These are phyloP conservation scores for Trichogramma pretiosum DNA, from an alignment of 1,140 invertebrate species.

Conservation along the genomic window DNA sequence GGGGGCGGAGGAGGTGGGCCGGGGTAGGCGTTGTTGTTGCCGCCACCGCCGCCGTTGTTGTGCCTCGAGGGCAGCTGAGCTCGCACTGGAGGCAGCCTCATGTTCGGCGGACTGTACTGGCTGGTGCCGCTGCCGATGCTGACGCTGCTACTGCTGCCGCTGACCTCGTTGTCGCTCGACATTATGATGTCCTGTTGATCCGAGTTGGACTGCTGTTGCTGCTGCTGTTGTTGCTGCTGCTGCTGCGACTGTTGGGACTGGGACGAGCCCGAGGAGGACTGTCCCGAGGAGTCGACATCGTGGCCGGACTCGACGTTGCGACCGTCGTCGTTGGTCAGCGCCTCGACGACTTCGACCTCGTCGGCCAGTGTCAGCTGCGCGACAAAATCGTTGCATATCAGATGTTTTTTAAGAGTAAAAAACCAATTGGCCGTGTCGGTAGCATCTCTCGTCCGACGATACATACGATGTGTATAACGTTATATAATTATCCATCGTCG, in stretches of 20 bases:
- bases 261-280: constrained; percentile 34
- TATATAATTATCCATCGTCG: no score
- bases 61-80: constrained; percentile 22
- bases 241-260: constrained; percentile 3
- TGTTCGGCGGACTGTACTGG: constrained; percentile 6
- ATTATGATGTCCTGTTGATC: constrained; percentile 42
- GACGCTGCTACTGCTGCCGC: constrained; percentile 44
- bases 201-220: constrained; percentile 10
- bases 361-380: constrained; percentile 46
- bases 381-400: not conserved
- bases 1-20: constrained; percentile 57
- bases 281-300: constrained; percentile 53
- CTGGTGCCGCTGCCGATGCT: constrained; percentile 36
- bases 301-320: no score
- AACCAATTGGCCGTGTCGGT: no score
- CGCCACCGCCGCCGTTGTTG: no score
- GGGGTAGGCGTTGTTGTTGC: constrained; percentile 53
- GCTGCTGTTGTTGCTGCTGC: constrained; percentile 4
- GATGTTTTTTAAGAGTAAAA: not conserved
- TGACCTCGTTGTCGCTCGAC: constrained; percentile 30
- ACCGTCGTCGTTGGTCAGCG: constrained; percentile 48
- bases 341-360: constrained; percentile 57
- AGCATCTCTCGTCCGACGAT: no score
- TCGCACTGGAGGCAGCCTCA: constrained; percentile 30
- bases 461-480: no score